Evolutionary conservation across 2,113 vertebrate genomes (phyloP).

Genomic region (Xiphophorus maculatus): DNA sequence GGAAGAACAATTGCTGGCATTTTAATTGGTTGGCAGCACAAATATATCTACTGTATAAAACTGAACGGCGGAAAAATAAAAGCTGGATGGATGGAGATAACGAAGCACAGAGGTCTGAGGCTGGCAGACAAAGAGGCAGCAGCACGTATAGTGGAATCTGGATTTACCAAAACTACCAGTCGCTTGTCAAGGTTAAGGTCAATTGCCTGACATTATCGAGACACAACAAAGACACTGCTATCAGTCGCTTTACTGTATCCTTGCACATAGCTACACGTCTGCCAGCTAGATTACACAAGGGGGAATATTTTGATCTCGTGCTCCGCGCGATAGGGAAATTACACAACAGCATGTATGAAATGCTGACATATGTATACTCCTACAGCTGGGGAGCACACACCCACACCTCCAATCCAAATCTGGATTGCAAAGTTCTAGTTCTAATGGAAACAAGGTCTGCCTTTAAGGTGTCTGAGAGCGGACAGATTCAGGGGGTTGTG

Average conservation of each 20-base stretch:
- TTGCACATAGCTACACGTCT: slow-evolving; percentile 18
- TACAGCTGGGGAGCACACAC: slow-evolving; percentile 45
- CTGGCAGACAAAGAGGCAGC: slow-evolving; percentile 62
- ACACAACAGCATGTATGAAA: slow-evolving; percentile 59
- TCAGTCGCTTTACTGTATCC: slow-evolving; percentile 53
- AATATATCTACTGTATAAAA: background rate
- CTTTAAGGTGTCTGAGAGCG: slow-evolving; percentile 3
- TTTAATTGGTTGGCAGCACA: too few species aligned
- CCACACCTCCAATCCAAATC: background rate
- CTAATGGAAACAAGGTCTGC: background rate
- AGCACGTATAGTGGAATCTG: slow-evolving; percentile 68
- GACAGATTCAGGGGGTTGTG: slow-evolving; percentile 18
- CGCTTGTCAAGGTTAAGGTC: slow-evolving; percentile 74
- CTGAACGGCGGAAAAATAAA: background rate
- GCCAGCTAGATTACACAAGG: slow-evolving; percentile 53
- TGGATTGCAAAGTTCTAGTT: background rate
- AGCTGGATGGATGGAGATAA: background rate
- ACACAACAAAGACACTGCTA: slow-evolving; percentile 73
- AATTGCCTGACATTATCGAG: slow-evolving; percentile 72
- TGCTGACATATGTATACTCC: slow-evolving; percentile 56
- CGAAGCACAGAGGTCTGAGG: slow-evolving; percentile 20
- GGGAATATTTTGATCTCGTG: slow-evolving; percentile 67
- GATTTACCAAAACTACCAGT: slow-evolving; percentile 58
- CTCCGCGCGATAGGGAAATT: slow-evolving; percentile 61
- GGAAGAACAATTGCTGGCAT: too few species aligned